These are phyloP conservation scores for Camponotus vicinus DNA, from an alignment of 1,140 invertebrate species.

Conservation along the genomic window DNA sequence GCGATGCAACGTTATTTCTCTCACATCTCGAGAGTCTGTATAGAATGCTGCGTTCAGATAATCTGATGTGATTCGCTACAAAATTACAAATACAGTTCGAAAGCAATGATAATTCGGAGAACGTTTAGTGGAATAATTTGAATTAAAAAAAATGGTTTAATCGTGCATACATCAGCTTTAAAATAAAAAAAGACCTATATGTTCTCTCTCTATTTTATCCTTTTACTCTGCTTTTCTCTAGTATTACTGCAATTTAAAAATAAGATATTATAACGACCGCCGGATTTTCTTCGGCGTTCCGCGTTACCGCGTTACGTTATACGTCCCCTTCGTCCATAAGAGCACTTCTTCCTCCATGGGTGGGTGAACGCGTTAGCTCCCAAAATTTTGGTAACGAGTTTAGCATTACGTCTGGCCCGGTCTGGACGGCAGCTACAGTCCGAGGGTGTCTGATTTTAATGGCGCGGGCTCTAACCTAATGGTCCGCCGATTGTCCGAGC, in stretches of 20 bases:
- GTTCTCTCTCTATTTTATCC: background rate
- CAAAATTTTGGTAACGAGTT: conserved; percentile 81
- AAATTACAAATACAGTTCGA: conserved; percentile 10
- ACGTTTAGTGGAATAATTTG: background rate
- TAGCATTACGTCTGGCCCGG: conserved; percentile 73
- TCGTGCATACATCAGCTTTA: background rate
- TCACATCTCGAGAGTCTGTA: conserved; percentile 4
- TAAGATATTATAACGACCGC: background rate
- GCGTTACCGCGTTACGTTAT: background rate
- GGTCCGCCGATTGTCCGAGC: conserved; percentile 78
- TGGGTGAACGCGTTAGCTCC: conserved; percentile 75
- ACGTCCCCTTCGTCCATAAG: conserved; percentile 43
- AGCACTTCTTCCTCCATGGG: conserved; percentile 73
- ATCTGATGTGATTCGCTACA: background rate
- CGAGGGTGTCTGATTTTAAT: conserved; percentile 84
- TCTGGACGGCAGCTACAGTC: conserved; percentile 54
- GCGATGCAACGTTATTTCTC: conserved; percentile 5
- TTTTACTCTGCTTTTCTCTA: background rate
- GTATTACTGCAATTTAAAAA: background rate
- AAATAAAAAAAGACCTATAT: background rate
- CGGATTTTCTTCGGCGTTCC: conserved; percentile 10
- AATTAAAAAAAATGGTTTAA: background rate
- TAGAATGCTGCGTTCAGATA: conserved; percentile 8
- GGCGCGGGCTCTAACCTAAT: conserved; percentile 78
- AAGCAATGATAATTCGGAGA: background rate